phyloP scores from a whole-genome alignment of 23 tunicate species.

The Styela clava region DNA sequence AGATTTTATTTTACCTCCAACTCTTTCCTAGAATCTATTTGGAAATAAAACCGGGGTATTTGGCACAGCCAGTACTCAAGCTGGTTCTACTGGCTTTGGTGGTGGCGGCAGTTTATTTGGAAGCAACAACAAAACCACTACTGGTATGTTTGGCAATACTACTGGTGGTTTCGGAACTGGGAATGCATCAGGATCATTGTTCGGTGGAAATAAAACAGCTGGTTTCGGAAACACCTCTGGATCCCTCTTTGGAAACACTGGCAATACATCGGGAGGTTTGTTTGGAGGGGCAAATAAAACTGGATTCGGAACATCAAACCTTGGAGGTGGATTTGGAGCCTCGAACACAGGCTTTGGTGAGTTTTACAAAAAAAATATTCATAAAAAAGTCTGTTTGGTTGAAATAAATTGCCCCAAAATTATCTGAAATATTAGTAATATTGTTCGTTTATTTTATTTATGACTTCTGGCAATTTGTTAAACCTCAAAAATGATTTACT shows the following conservation, averaged over 20 bases:
- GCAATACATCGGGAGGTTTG: conserved; percentile 33
- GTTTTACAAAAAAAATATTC: conserved; percentile 1
- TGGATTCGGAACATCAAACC: conserved; percentile 35
- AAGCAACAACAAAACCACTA: conserved; percentile 21
- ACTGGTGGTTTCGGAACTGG: conserved; percentile 44
- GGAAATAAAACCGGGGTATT: conserved; percentile 16
- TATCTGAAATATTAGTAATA: too few relatives aligned
- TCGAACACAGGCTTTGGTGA: conserved; percentile 45
- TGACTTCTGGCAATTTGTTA: too few relatives aligned
- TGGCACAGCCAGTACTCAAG: conserved; percentile 19
- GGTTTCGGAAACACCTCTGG: conserved; percentile 59
- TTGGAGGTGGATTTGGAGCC: conserved; percentile 53
- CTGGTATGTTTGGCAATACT: conserved; percentile 36
- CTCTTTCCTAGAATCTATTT: neutral
- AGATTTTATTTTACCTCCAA: too few relatives aligned
- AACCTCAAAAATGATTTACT: too few relatives aligned
- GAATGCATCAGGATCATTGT: conserved; percentile 28
- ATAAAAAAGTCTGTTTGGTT: too few relatives aligned
- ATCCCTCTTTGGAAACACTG: conserved; percentile 45
- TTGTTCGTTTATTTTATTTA: too few relatives aligned
- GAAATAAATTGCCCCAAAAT: too few relatives aligned
- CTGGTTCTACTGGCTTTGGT: conserved; percentile 11
- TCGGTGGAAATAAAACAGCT: conserved; percentile 18
- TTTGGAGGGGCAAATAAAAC: conserved; percentile 35
- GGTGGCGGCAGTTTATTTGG: conserved; percentile 31